Percentiles rank a stretch among this genome's conserved stretches.
phyloP scores from a whole-genome alignment of 2,113 vertebrate genomes.

The Leptosomus discolor region DNA sequence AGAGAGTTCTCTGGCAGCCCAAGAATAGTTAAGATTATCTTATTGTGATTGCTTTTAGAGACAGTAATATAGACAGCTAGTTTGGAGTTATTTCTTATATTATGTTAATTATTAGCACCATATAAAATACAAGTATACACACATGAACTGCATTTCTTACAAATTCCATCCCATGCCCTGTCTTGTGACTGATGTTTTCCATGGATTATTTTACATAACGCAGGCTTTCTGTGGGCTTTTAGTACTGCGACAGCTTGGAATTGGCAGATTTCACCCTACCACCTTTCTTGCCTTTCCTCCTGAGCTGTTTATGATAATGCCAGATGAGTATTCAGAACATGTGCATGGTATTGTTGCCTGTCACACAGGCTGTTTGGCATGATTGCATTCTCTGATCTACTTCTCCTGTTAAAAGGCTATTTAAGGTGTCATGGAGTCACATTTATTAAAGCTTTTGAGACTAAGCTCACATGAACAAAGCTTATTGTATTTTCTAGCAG shows the following conservation, averaged over 20 bases:
- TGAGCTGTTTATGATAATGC: neutral
- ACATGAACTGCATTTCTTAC: neutral
- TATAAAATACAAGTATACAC: neutral
- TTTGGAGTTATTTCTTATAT: neutral
- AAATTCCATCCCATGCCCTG: too few species aligned
- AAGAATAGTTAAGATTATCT: constrained; percentile 18
- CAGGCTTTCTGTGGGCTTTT: neutral
- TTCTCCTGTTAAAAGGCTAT: neutral
- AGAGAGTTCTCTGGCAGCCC: neutral
- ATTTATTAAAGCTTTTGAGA: neutral
- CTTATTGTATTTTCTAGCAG: neutral
- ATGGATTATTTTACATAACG: neutral
- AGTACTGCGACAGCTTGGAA: neutral
- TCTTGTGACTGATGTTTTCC: neutral
- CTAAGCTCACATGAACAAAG: neutral
- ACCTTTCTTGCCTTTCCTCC: neutral
- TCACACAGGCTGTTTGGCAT: neutral
- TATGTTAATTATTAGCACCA: neutral
- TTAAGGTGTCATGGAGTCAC: neutral
- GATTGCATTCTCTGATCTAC: constrained; percentile 1
- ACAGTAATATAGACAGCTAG: neutral
- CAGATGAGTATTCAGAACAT: neutral
- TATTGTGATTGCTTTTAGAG: constrained; percentile 7
- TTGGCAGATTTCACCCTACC: neutral
- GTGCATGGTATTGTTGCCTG: neutral